Evolutionary conservation across 53 echinoderm and acorn worm species (phyloP).

Genomic region (Stichopus horrens): DNA sequence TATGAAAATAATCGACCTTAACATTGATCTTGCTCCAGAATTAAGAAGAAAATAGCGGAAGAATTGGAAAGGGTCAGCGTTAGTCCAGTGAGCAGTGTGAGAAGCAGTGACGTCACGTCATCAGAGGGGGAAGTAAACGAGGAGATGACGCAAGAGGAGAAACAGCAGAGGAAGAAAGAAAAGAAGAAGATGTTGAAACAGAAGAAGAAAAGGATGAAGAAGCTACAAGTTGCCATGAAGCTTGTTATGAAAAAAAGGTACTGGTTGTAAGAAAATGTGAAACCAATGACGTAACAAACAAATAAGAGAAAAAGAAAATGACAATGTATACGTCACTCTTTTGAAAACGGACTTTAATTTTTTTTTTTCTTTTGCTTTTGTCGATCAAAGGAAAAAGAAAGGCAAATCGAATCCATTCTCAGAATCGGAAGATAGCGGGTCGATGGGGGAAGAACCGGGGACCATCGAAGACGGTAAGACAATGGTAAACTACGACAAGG

Average conservation of each 20-base stretch:
- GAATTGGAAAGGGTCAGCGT: slow-evolving; percentile 77
- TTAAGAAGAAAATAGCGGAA: slow-evolving; percentile 71
- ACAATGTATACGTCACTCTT: too few relatives aligned
- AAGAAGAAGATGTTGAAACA: slow-evolving; percentile 70
- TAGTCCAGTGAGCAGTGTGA: slow-evolving; percentile 78
- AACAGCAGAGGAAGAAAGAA: slow-evolving; percentile 54
- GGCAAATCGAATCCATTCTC: slow-evolving; percentile 23
- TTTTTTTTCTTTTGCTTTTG: neutral
- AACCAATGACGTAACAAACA: too few relatives aligned
- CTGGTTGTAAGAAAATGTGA: too few relatives aligned
- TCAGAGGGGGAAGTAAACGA: slow-evolving; percentile 33
- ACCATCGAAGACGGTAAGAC: slow-evolving; percentile 55
- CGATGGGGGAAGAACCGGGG: neutral
- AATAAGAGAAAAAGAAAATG: too few relatives aligned
- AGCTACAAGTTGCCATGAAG: slow-evolving; percentile 61
- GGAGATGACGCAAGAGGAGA: slow-evolving; percentile 60
- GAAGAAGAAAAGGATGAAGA: slow-evolving; percentile 69
- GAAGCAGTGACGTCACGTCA: slow-evolving; percentile 78
- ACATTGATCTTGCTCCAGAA: slow-evolving; percentile 36
- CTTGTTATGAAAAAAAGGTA: slow-evolving; percentile 82
- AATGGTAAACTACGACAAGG: slow-evolving; percentile 74
- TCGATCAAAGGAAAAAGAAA: slow-evolving; percentile 17
- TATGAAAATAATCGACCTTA: too few relatives aligned
- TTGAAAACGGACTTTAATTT: neutral
- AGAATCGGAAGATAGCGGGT: neutral